Evolutionary conservation across 2,113 vertebrate genomes (phyloP).

Genomic region (Eubucco bourcierii): DNA sequence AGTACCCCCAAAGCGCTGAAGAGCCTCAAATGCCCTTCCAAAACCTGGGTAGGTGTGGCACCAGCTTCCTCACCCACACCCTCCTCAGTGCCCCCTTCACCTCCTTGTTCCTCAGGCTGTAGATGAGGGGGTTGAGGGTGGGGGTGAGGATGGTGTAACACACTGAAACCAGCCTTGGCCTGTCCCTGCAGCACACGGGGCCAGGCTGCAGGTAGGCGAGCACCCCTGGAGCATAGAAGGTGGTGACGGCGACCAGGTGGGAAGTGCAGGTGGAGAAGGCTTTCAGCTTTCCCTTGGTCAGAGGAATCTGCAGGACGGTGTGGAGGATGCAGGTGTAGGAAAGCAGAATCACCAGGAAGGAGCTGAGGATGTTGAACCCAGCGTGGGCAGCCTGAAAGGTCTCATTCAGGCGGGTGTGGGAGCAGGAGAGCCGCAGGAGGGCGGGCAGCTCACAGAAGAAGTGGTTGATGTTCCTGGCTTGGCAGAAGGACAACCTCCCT

Average conservation of each 20-base stretch:
- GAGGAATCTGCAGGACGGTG: not conserved
- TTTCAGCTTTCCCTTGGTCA: not conserved
- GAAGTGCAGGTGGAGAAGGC: not conserved
- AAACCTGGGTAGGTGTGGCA: not conserved
- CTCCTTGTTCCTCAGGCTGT: not conserved
- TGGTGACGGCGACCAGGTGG: not conserved
- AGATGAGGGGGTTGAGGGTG: constrained; percentile 37
- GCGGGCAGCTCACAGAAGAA: constrained; percentile 65
- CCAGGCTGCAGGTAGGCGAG: not conserved
- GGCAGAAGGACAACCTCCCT: constrained; percentile 45
- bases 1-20: fast-evolving
- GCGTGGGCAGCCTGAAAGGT: not conserved
- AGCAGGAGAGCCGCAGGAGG: constrained; percentile 54
- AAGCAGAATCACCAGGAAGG: constrained; percentile 37
- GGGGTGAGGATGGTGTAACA: constrained; percentile 25
- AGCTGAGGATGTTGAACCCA: not conserved
- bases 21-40: not conserved
- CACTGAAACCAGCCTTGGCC: not conserved
- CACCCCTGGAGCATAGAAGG: not conserved
- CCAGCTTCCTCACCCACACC: not conserved
- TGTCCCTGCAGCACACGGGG: not conserved
- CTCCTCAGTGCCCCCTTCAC: not conserved
- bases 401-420: not conserved
- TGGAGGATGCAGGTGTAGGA: constrained; percentile 51
- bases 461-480: constrained; percentile 40